These are phyloP conservation scores for Hippotragus niger DNA, from an alignment of 2,113 vertebrate genomes.

Conservation along the genomic window DNA sequence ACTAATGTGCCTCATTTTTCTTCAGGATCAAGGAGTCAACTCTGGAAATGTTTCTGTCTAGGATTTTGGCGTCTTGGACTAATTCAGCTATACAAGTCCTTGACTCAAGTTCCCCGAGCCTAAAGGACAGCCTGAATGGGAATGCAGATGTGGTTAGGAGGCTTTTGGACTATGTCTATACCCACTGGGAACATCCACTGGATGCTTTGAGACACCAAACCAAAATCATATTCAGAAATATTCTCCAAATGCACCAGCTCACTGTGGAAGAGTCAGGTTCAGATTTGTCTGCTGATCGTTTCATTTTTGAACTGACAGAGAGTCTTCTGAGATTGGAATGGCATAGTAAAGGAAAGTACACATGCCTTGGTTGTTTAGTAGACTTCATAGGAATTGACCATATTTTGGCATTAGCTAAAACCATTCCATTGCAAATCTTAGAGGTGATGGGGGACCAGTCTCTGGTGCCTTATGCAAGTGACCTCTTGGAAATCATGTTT, in stretches of 20 bases:
- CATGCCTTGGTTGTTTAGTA: slow-evolving; percentile 89
- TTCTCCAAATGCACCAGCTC: slow-evolving; percentile 87
- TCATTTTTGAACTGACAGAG: slow-evolving; percentile 83
- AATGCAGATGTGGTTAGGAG: slow-evolving; percentile 78
- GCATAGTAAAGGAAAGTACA: slow-evolving; percentile 95
- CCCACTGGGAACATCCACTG: slow-evolving; percentile 96
- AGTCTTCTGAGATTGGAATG: slow-evolving; percentile 90
- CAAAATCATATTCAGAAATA: slow-evolving; percentile 90
- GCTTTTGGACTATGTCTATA: slow-evolving; percentile 92
- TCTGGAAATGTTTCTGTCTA: slow-evolving; percentile 88
- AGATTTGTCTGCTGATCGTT: slow-evolving; percentile 73
- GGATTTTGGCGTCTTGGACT: slow-evolving; percentile 92
- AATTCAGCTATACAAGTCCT: slow-evolving; percentile 85
- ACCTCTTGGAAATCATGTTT: slow-evolving; percentile 95
- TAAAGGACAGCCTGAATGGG: slow-evolving; percentile 83
- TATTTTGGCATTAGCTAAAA: slow-evolving; percentile 85
- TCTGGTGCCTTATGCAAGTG: slow-evolving; percentile 92
- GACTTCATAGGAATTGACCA: slow-evolving; percentile 87
- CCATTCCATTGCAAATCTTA: slow-evolving; percentile 87
- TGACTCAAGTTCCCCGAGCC: slow-evolving; percentile 66
- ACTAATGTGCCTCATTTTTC: slow-evolving; percentile 12
- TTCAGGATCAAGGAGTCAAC: slow-evolving; percentile 92
- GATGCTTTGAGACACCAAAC: slow-evolving; percentile 95
- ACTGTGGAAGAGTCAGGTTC: slow-evolving; percentile 33
- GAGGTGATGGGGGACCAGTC: slow-evolving; percentile 92